Evolutionary conservation across 2,113 vertebrate genomes (phyloP), one percentile per base, ranked within the genome.

Genomic region (Hippopotamus amphibius): DNA sequence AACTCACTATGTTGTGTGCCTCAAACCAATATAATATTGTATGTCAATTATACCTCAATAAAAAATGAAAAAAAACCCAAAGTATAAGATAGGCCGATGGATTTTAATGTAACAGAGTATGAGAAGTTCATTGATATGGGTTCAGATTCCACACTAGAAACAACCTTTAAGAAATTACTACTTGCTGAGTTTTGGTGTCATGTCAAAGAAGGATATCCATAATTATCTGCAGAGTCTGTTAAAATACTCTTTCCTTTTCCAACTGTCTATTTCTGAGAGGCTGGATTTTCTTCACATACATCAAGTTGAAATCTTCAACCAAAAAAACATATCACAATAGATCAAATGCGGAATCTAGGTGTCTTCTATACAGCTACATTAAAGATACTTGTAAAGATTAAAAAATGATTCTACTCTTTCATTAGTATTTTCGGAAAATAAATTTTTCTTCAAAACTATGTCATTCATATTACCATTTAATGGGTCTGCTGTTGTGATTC

Each of bases 231-330:
- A 88, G 93, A 71, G 28, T 7, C 26, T 91, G 48, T 83, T 69
- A 83, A 90, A 91, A 61, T 77, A 86, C 14, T 61, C 22, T 95
- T 82, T 33, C 30, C 21, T 46, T 92, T 94, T 93, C 55, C 30
- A 86, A 80, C 11, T 93, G 55, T 53, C 5, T 76, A 30, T 85
- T 48, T 95, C 66, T 65, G 61, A 53, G 41, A 65, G 6, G 53
- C 37, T 86, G 13, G 2, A 71, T 93, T 92, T 86, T 85, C 50
- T 86, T 90, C 48, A 66, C 41, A 90, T 15, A 89, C 11, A 72
- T 95, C 74, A 82, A 77, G 10, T 57, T 86, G 84, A 96, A 92
- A 37, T 93, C 22, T 97, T 93, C n/a, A 94, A 79, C 57, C 46
- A 57, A 90, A 72, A 66, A 15, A 61, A 69, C n/a, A 13, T 66